phyloP scores from a whole-genome alignment of 2,888 invertebrate species.

The Drosophila affinis region DNA sequence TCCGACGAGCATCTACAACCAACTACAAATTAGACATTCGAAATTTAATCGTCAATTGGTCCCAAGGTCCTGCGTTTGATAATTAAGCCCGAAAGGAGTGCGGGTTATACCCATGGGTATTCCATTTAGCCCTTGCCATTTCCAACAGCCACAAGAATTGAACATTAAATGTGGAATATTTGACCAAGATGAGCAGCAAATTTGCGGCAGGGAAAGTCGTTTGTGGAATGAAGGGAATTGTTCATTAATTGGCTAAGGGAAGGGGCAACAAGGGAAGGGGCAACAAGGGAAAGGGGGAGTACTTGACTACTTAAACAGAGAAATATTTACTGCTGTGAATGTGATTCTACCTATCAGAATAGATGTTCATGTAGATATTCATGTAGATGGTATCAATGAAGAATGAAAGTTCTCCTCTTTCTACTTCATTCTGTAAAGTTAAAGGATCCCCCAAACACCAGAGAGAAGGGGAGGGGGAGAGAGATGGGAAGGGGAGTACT shows the following conservation, averaged over 20 bases:
- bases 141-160: conserved; percentile 7
- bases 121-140: not conserved
- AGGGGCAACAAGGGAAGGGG: no score
- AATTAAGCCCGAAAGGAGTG: conserved; percentile 19
- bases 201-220: conserved; percentile 13
- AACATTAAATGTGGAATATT: conserved; percentile 22
- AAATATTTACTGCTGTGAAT: not conserved
- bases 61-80: not conserved
- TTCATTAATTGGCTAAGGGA: no score
- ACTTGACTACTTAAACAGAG: not conserved
- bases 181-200: conserved; percentile 12
- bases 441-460: not conserved
- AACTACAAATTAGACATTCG: conserved; percentile 61
- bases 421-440: no score
- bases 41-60: conserved; percentile 64
- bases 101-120: conserved; percentile 9
- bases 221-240: conserved; percentile 1
- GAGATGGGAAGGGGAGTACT: no score
- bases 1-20: conserved; percentile 55
- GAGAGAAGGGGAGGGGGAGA: not conserved
- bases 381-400: no score
- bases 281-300: no score
- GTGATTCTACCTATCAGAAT: no score
- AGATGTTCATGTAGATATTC: no score
- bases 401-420: no score